phyloP scores from a whole-genome alignment of 2,888 invertebrate species.

The Noctua janthina region DNA sequence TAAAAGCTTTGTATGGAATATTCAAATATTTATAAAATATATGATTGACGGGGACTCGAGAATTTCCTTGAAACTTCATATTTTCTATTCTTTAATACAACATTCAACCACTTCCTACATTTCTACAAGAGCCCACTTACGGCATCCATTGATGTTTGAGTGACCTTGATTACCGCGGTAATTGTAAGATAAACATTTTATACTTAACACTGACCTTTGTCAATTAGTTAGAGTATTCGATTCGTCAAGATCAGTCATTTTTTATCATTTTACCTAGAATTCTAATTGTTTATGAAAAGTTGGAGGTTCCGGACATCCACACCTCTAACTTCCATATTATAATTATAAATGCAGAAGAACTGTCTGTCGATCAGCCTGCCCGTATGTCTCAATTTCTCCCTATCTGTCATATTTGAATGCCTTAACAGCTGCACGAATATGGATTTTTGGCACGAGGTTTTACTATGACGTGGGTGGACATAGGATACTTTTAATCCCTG shows the following conservation, averaged over 20 bases:
- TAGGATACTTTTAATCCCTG: neutral
- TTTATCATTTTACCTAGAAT: constrained; percentile 22
- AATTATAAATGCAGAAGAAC: neutral
- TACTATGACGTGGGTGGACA: neutral
- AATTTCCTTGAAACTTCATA: constrained; percentile 47
- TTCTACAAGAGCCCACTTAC: constrained; percentile 40
- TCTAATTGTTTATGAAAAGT: constrained; percentile 3
- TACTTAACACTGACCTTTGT: constrained; percentile 82
- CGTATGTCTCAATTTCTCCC: neutral
- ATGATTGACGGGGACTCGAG: neutral
- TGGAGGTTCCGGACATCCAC: constrained; percentile 3
- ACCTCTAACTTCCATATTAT: neutral
- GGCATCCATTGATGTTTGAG: constrained; percentile 65
- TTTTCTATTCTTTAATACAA: constrained; percentile 43
- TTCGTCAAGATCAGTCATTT: constrained; percentile 70
- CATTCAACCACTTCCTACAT: constrained; percentile 41
- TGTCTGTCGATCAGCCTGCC: neutral
- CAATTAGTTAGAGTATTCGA: constrained; percentile 79
- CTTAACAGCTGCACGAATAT: neutral
- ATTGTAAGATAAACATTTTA: constrained; percentile 82
- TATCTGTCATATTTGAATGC: neutral
- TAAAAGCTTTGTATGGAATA: neutral
- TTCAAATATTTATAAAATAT: neutral
- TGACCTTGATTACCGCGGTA: constrained; percentile 81
- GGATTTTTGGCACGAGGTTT: neutral